Percentiles rank a stretch among this genome's conserved stretches.
Conservation (phyloP, 2,888 invertebrate genomes). For the Dorcus hopei region DNA sequence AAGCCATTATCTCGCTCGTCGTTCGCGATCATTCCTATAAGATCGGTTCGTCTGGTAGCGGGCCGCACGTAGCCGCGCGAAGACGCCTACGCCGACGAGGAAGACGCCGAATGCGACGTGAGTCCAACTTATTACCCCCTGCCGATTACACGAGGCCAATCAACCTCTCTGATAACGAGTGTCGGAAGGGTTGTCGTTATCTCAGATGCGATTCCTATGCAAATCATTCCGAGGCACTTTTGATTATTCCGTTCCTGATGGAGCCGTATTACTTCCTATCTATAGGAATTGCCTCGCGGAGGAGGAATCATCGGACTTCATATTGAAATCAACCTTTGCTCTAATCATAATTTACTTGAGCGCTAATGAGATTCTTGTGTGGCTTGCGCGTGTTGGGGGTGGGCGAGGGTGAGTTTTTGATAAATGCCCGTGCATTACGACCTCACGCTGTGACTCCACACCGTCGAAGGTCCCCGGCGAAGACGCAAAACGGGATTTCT, state of each 20-base stretch:
- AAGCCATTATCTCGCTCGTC: slow-evolving; percentile 21
- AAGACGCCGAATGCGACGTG: too few relatives aligned
- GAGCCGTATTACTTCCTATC: slow-evolving; percentile 17
- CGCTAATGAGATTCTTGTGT: too few relatives aligned
- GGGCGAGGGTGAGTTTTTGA: slow-evolving; percentile 19
- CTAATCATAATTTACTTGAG: too few relatives aligned
- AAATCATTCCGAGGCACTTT: slow-evolving; percentile 36
- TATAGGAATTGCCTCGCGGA: slow-evolving; percentile 2
- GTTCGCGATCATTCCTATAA: slow-evolving; percentile 24
- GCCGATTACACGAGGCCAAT: slow-evolving; percentile 26
- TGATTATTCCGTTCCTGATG: slow-evolving; percentile 33
- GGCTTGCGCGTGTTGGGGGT: neutral
- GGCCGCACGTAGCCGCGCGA: slow-evolving; percentile 18
- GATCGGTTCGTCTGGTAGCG: slow-evolving; percentile 17
- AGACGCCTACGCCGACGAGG: slow-evolving; percentile 12
- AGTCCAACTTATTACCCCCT: neutral
- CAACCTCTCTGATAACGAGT: slow-evolving; percentile 29
- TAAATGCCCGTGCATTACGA: slow-evolving; percentile 28
- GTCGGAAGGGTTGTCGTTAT: slow-evolving; percentile 37
- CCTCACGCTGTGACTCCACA: slow-evolving; percentile 23
- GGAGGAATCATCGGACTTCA: too few relatives aligned
- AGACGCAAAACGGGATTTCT: slow-evolving; percentile 25
- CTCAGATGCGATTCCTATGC: slow-evolving; percentile 38
- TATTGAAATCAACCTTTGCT: too few relatives aligned
- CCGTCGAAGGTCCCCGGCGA: slow-evolving; percentile 19